A percentile compares a stretch with the other conserved stretches of the same genome.
These are phyloP conservation scores for Zaprionus tsacasi DNA, from an alignment of 1,140 invertebrate genomes.

Conservation along the genomic window DNA sequence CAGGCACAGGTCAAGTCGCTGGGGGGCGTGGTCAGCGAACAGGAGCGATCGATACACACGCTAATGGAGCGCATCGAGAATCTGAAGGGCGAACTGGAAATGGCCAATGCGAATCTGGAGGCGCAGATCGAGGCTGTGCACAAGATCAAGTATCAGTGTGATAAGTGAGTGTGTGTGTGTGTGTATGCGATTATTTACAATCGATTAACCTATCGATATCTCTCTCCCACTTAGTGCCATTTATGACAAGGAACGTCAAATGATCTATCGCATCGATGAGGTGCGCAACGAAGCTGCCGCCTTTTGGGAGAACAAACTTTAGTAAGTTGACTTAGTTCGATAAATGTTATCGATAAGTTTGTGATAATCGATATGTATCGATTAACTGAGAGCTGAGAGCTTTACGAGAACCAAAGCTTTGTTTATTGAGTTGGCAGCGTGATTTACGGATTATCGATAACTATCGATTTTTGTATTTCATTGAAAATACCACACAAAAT, in stretches of 20 bases:
- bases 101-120: slow-evolving; percentile 86
- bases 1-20: slow-evolving; percentile 87
- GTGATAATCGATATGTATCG: too few species aligned
- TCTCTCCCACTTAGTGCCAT: slow-evolving; percentile 78
- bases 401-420: too few species aligned
- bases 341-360: background rate
- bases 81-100: slow-evolving; percentile 84
- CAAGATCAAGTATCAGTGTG: slow-evolving; percentile 83
- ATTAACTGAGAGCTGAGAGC: too few species aligned
- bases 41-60: slow-evolving; percentile 86
- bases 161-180: slow-evolving; percentile 68
- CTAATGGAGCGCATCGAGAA: slow-evolving; percentile 86
- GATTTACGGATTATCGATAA: background rate
- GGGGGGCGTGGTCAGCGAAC: slow-evolving; percentile 86
- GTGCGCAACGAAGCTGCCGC: slow-evolving; percentile 86
- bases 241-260: slow-evolving; percentile 85
- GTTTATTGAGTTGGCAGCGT: too few species aligned
- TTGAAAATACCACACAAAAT: too few species aligned
- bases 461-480: background rate
- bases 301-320: slow-evolving; percentile 86
- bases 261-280: slow-evolving; percentile 85
- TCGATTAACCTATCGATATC: background rate
- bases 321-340: slow-evolving; percentile 75
- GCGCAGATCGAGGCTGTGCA: slow-evolving; percentile 85
- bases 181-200: background rate